Evolutionary conservation across 1,140 invertebrate species (phyloP).

Genomic region (Lycorma delicatula): DNA sequence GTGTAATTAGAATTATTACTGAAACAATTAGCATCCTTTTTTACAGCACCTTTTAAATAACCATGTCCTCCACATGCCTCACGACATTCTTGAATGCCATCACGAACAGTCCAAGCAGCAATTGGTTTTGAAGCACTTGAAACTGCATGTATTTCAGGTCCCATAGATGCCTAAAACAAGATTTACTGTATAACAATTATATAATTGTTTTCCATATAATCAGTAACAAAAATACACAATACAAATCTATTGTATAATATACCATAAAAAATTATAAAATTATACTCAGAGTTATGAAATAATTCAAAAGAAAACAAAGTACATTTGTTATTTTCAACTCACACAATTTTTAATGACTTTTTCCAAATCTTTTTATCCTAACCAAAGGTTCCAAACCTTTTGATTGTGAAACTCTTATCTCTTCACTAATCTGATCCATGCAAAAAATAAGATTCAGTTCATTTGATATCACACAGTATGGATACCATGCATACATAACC

Average conservation of each 20-base stretch:
- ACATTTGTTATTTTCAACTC: too few species aligned
- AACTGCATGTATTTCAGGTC: slow-evolving; percentile 83
- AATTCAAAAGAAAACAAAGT: background rate
- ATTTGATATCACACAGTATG: too few species aligned
- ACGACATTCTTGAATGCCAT: slow-evolving; percentile 82
- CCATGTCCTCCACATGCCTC: slow-evolving; percentile 85
- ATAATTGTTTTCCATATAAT: background rate
- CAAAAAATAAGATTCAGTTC: too few species aligned
- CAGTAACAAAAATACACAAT: background rate
- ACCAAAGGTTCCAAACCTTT: too few species aligned
- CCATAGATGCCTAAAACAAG: slow-evolving; percentile 49
- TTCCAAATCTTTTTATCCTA: too few species aligned
- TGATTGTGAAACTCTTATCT: too few species aligned
- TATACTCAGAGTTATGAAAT: background rate
- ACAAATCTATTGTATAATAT: background rate
- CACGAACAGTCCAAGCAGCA: slow-evolving; percentile 70
- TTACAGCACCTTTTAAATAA: slow-evolving; percentile 67
- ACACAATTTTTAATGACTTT: too few species aligned
- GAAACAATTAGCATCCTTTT: too few species aligned
- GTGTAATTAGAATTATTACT: too few species aligned
- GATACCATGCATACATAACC: too few species aligned
- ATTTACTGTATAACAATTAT: slow-evolving; percentile 10
- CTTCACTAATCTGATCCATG: too few species aligned
- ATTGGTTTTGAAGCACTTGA: slow-evolving; percentile 83
- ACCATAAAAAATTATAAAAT: background rate